A percentile compares a stretch with the other conserved stretches of the same genome.
phyloP scores from a whole-genome alignment of 2,797 vertebrate species.

The Sparus aurata region DNA sequence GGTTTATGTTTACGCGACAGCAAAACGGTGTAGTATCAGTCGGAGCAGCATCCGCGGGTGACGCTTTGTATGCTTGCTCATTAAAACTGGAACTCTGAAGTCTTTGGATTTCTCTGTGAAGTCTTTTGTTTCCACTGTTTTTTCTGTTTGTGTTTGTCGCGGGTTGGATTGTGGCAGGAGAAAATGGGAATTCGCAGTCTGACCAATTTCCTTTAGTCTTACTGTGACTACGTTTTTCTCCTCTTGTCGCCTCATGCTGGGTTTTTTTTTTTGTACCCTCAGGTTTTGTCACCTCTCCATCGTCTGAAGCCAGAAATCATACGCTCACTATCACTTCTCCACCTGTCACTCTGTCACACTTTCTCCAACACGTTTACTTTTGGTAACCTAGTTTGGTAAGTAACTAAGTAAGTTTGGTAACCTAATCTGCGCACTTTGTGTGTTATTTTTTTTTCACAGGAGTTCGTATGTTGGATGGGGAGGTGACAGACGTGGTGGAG shows the following conservation, averaged over 20 bases:
- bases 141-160: constrained; percentile 6
- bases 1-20: constrained; percentile 37
- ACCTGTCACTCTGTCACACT: constrained; percentile 42
- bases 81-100: constrained; percentile 56
- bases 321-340: constrained; percentile 14
- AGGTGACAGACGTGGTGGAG: constrained; percentile 97
- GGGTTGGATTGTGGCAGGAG: constrained; percentile 13
- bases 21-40: constrained; percentile 34
- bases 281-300: constrained; percentile 42
- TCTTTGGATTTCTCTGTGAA: constrained; percentile 28
- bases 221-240: constrained; percentile 33
- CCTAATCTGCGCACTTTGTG: constrained; percentile 1
- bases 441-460: constrained; percentile 80
- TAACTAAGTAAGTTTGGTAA: constrained; percentile 20
- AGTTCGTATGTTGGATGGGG: constrained; percentile 97
- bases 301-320: constrained; percentile 39
- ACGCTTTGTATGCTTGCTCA: constrained; percentile 38
- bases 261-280: constrained; percentile 1
- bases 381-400: constrained; percentile 17
- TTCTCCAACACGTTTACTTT: constrained; percentile 20
- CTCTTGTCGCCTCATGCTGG: constrained; percentile 20
- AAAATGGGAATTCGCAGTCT: constrained; percentile 27
- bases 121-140: constrained; percentile 14
- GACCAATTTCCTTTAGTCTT: constrained; percentile 29
- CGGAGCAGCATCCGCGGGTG: constrained; percentile 13